Percentiles rank a stretch among this genome's conserved stretches.
These are phyloP conservation scores for Synanthedon andrenaeformis DNA, from an alignment of 2,888 invertebrate species.

Conservation along the genomic window DNA sequence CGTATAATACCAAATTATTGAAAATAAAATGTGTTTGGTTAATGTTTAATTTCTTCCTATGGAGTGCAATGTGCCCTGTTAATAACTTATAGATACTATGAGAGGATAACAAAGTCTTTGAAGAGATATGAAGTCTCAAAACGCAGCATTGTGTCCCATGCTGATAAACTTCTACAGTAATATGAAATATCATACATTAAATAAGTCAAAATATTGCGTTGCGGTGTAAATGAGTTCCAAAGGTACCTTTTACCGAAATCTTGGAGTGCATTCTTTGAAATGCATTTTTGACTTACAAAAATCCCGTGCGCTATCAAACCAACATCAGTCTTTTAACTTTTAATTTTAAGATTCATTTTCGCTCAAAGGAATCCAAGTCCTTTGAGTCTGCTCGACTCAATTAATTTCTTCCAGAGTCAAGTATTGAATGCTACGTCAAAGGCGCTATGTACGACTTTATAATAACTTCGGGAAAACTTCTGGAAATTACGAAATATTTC, in stretches of 20 bases:
- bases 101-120: too few relatives aligned
- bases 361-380: background rate
- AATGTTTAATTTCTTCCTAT: too few relatives aligned
- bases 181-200: too few relatives aligned
- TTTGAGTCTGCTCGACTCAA: constrained; percentile 1
- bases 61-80: too few relatives aligned
- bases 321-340: background rate
- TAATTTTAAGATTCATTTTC: background rate
- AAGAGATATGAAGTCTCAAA: too few relatives aligned
- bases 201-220: background rate
- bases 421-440: constrained; percentile 6
- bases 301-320: background rate
- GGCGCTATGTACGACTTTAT: constrained; percentile 3
- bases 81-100: too few relatives aligned
- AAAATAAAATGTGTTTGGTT: too few relatives aligned
- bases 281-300: background rate
- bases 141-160: too few relatives aligned
- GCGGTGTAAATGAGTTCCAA: background rate
- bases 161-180: too few relatives aligned
- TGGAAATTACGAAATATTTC: background rate
- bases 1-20: too few relatives aligned
- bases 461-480: constrained; percentile 3
- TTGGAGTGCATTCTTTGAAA: background rate
- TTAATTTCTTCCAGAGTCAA: constrained; percentile 3
- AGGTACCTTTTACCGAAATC: background rate